Evolutionary conservation across 2,888 invertebrate genomes (phyloP).

Genomic region (Latheticus oryzae): DNA sequence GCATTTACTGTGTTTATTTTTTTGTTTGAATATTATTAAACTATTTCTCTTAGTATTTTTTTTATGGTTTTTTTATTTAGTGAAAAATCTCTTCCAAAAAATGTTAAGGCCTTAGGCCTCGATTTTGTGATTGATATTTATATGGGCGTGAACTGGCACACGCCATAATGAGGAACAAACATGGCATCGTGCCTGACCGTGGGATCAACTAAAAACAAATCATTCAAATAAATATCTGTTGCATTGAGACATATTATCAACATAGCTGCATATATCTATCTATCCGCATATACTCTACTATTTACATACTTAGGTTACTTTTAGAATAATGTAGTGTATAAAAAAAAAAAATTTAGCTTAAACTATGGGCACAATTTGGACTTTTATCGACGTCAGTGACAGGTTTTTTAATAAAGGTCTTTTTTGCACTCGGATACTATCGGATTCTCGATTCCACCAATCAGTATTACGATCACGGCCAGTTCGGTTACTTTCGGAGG

Average conservation of each 20-base stretch:
- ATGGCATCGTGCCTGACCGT: slow-evolving; percentile 65
- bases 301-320: slow-evolving; percentile 61
- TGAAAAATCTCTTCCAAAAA: slow-evolving; percentile 41
- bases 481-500: slow-evolving; percentile 57
- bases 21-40: slow-evolving; percentile 55
- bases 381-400: slow-evolving; percentile 49
- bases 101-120: slow-evolving; percentile 37
- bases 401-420: slow-evolving; percentile 50
- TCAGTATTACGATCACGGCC: slow-evolving; percentile 64
- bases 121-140: slow-evolving; percentile 56
- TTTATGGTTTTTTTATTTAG: slow-evolving; percentile 52
- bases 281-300: slow-evolving; percentile 61
- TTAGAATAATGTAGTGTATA: slow-evolving; percentile 58
- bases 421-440: slow-evolving; percentile 55
- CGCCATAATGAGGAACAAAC: slow-evolving; percentile 58
- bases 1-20: slow-evolving; percentile 54
- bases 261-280: slow-evolving; percentile 61
- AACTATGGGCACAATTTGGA: slow-evolving; percentile 68
- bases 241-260: slow-evolving; percentile 59
- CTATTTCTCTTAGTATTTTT: slow-evolving; percentile 55
- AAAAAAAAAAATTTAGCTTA: slow-evolving; percentile 66
- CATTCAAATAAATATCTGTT: slow-evolving; percentile 63
- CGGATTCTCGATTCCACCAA: slow-evolving; percentile 52
- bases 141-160: slow-evolving; percentile 64
- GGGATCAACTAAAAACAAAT: slow-evolving; percentile 68